Evolutionary conservation across 2,113 vertebrate species (phyloP).

Genomic region (Channa argus): DNA sequence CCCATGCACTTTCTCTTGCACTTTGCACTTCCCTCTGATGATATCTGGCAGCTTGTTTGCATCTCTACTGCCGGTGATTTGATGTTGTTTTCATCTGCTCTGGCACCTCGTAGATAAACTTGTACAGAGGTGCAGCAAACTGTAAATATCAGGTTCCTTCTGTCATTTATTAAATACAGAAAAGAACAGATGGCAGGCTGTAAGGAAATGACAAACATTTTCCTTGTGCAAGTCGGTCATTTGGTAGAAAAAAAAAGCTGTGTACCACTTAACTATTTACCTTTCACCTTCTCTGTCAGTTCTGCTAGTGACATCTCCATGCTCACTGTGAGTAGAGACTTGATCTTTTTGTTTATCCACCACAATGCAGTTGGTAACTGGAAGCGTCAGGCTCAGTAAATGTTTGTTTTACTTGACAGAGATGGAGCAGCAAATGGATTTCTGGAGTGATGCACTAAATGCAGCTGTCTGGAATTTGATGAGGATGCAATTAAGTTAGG

Average conservation of each 20-base stretch:
- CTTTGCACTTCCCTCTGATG: conserved; percentile 39
- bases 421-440: conserved; percentile 44
- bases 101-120: conserved; percentile 55
- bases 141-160: conserved; percentile 28
- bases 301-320: conserved; percentile 20
- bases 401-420: conserved; percentile 54
- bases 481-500: conserved; percentile 48
- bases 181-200: conserved; percentile 31
- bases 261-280: conserved; percentile 58
- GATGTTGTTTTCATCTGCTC: conserved; percentile 43
- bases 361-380: not conserved
- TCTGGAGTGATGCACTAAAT: conserved; percentile 27
- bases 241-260: conserved; percentile 26
- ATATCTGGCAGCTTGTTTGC: conserved; percentile 60
- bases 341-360: conserved; percentile 52
- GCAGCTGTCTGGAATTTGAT: conserved; percentile 44
- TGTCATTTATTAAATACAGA: conserved; percentile 45
- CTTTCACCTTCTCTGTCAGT: conserved; percentile 44
- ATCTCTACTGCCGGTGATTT: conserved; percentile 49
- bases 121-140: conserved; percentile 23
- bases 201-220: conserved; percentile 38
- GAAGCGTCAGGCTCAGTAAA: conserved; percentile 41
- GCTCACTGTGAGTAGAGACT: conserved; percentile 11
- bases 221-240: conserved; percentile 25
- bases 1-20: conserved; percentile 7